Conservation (phyloP, 2,797 vertebrate genomes). For the Sebastolobus alascanus region DNA sequence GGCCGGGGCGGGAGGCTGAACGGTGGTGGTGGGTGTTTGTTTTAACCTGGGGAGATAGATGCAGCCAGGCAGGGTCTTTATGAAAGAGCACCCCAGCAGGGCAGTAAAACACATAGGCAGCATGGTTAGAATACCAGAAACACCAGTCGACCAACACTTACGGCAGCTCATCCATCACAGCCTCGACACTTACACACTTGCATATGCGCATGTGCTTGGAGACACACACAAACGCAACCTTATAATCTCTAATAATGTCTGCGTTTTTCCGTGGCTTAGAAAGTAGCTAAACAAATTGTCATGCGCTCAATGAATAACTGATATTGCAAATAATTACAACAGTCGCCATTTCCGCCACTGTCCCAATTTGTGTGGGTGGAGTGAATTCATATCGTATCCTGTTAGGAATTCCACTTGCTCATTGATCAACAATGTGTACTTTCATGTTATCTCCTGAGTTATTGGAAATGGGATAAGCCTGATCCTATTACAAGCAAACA, state of each 20-base stretch:
- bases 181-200: slow-evolving; percentile 40
- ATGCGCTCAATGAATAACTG: slow-evolving; percentile 48
- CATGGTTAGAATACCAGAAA: slow-evolving; percentile 84
- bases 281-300: slow-evolving; percentile 56
- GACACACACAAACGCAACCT: slow-evolving; percentile 34
- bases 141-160: slow-evolving; percentile 57
- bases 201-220: slow-evolving; percentile 40
- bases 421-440: slow-evolving; percentile 74
- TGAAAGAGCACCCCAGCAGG: slow-evolving; percentile 70
- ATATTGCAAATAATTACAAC: slow-evolving; percentile 50
- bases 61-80: slow-evolving; percentile 72
- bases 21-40: slow-evolving; percentile 87
- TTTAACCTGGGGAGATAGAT: slow-evolving; percentile 90
- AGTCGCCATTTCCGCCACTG: slow-evolving; percentile 31
- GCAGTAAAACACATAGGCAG: slow-evolving; percentile 76
- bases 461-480: slow-evolving; percentile 78
- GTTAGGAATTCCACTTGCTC: slow-evolving; percentile 53
- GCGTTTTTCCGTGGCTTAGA: slow-evolving; percentile 10
- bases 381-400: slow-evolving; percentile 42
- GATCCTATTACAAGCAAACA: slow-evolving; percentile 78
- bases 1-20: slow-evolving; percentile 81
- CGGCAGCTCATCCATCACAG: slow-evolving; percentile 74
- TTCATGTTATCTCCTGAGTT: slow-evolving; percentile 71
- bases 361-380: slow-evolving; percentile 53
- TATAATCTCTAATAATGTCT: slow-evolving; percentile 31